Evolutionary conservation across 2,888 invertebrate species (phyloP), one percentile per base, ranked within the genome.

Genomic region (Podotricha telesiphe): DNA sequence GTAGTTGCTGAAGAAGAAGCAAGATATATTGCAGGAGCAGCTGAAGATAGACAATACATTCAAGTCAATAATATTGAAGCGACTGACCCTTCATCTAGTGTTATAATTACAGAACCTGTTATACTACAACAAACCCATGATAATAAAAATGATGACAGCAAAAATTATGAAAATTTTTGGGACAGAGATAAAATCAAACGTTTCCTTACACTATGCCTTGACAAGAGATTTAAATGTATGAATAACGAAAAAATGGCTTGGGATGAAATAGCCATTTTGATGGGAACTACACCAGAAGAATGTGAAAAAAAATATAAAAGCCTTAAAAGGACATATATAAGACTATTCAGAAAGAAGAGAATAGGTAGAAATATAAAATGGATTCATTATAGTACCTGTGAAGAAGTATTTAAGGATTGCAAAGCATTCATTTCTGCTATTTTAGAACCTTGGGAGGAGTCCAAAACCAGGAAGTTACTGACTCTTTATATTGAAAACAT

Each of bases 341-440:
- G 91, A 68, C 73, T 91, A n/a, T 72, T 89, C n/a, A 92, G 86
- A 73, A 91, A 91, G 76, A 89, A 86, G 76, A 81, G 80, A 73
- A 70, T 83, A 47, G 92, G 91, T 0, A 89, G 89, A 75, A 86
- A 89, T 53, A 83, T 89, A 22, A 92, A 91, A 80, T 93, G 93
- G 93, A 79, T 88, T 0, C 90, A 90, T 72, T 93, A 82, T 69
- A 82, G 77, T 47, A 82, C 83, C 20, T 92, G 92, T 75, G 91
- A 91, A 72, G 88, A 91, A 70, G 85, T 91, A 0, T 92, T 91
- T 68, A 88, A 84, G 71, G 89, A 91, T 65, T 88, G 86, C 69
- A 88, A 87, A 71, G 77, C 83, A 0, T 73, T 89, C 10, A 83
- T 87, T 13, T 75, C 80, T 0, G 82, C 87, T 2, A 75, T 83